These are phyloP conservation scores for Menidia beryllina DNA, from an alignment of 2,113 vertebrate genomes.

Conservation along the genomic window DNA sequence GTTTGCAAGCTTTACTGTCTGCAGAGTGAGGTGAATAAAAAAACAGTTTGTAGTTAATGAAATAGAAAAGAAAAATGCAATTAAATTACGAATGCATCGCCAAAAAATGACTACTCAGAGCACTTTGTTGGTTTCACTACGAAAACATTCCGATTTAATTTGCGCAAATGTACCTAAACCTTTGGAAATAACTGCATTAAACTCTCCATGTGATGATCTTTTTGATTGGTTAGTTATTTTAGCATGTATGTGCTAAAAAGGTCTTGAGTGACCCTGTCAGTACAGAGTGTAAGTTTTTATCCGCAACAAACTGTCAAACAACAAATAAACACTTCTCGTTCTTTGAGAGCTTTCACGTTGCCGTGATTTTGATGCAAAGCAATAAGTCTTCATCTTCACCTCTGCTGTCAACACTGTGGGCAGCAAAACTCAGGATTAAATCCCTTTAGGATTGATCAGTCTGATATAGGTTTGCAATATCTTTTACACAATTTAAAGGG, in stretches of 20 bases:
- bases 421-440: constrained; percentile 3
- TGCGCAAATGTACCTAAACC: too few relatives aligned
- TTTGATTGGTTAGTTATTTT: background rate
- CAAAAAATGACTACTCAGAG: too few relatives aligned
- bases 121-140: too few relatives aligned
- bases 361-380: constrained; percentile 6
- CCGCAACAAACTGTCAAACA: background rate
- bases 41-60: background rate
- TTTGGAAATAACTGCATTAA: too few relatives aligned
- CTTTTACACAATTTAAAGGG: constrained; percentile 11
- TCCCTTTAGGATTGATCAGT: constrained; percentile 10
- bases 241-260: background rate
- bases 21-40: background rate
- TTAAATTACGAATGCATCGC: too few relatives aligned
- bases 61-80: too few relatives aligned
- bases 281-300: background rate
- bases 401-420: background rate
- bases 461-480: constrained; percentile 8
- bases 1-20: background rate
- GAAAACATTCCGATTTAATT: too few relatives aligned
- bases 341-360: too few relatives aligned
- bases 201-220: too few relatives aligned
- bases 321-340: background rate
- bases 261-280: background rate
- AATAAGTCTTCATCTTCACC: background rate